Base-by-base conservation (phyloP, 1,140 invertebrate genomes). In the Atta colombica region DNA sequence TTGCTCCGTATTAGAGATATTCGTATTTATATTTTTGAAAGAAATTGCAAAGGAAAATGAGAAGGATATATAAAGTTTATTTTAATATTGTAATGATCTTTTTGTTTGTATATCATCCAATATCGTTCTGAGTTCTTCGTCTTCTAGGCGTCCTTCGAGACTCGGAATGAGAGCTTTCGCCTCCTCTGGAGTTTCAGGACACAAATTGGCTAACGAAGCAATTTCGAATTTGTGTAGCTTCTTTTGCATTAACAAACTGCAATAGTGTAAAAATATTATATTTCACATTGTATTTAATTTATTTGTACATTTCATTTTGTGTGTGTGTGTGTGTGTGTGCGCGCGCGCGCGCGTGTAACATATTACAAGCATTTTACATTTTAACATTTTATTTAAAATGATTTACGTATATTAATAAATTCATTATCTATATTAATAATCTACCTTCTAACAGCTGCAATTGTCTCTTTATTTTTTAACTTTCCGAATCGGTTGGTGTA, bases 161-260 rank as follows among this genome's bases (percentile, higher is more conserved):
- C 98, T 99, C 69, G 99, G 99, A 94, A 99, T 99, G 3, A 99
- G 95, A 53, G 99, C 98, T 96, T 99, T 99, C 0, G 99, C 99
- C 96, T 99, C 99, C 94, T 99, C 99, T 0, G 99, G 98, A 28
- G 98, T 99, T 96, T 99, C 99, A 0, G 99, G 99, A 94, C 99
- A 99, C 3, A 99, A 95, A 96, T 99, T 99, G 2, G 99, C 99
- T 77, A 99, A 96, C 31, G 99, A 98, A 3, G 99, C 99, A 28
- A 99, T 96, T 95, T 99, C 99, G 96, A 99, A 99, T 96, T 99
- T 99, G 95, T 99, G 99, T 12, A 99, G 95, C 93, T 99, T 99
- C 93, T 99, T 99, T 93, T 98, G 98, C 95, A 98, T 98, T n/a
- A 99, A 95, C 80, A 99, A 96, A 95, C 98, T 99, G 93, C 55